These are phyloP conservation scores for Ectobius pallidus DNA, from an alignment of 2,888 invertebrate genomes.

Conservation along the genomic window DNA sequence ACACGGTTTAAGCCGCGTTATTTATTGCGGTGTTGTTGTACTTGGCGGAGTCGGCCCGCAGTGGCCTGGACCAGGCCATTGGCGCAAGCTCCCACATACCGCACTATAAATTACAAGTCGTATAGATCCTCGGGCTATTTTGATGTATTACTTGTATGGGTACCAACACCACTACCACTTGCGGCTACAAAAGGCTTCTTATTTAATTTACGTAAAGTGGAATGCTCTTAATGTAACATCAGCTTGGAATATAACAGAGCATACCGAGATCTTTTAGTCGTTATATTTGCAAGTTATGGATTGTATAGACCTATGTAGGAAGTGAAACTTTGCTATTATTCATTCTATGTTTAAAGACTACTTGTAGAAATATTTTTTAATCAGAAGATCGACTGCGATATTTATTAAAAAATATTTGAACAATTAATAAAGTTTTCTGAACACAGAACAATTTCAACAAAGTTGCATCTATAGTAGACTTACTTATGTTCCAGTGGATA, in stretches of 20 bases:
- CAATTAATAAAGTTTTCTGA: too few species aligned
- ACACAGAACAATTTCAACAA: too few species aligned
- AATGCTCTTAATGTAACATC: not conserved
- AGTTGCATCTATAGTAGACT: too few species aligned
- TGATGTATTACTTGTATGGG: conserved; percentile 8
- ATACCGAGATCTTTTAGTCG: too few species aligned
- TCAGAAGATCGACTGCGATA: too few species aligned
- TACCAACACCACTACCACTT: not conserved
- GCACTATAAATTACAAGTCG: conserved; percentile 18
- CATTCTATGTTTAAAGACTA: too few species aligned
- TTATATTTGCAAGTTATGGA: too few species aligned
- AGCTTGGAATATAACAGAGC: not conserved
- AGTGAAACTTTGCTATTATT: too few species aligned
- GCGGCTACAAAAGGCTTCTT: not conserved
- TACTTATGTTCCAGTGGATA: too few species aligned
- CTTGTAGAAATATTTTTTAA: too few species aligned
- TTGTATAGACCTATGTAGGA: too few species aligned
- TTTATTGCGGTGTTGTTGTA: conserved; percentile 16
- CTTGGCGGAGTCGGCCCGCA: not conserved
- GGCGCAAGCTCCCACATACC: conserved; percentile 18
- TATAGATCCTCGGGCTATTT: not conserved
- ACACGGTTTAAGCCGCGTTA: conserved; percentile 10
- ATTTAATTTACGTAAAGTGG: not conserved
- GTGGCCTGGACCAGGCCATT: not conserved
- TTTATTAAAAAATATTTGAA: too few species aligned